These are phyloP conservation scores for Acleris holmiana DNA, from an alignment of 2,888 invertebrate species.

Conservation along the genomic window DNA sequence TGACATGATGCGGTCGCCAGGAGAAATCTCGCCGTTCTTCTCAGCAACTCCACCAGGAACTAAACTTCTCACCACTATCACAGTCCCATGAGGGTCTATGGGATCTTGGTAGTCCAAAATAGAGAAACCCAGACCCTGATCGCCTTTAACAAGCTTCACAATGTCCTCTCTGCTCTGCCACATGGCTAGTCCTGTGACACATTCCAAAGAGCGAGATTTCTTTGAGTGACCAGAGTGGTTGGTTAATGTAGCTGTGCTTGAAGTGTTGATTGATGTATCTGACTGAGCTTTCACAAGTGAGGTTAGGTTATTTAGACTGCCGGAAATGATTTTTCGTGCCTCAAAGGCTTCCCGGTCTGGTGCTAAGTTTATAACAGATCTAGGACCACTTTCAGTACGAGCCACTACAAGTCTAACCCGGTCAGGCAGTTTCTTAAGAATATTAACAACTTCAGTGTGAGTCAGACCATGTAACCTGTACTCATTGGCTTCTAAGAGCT, in stretches of 20 bases:
- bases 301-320: slow-evolving; percentile 92
- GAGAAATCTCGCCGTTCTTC: slow-evolving; percentile 95
- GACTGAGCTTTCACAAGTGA: slow-evolving; percentile 96
- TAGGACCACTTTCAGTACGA: slow-evolving; percentile 86
- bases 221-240: slow-evolving; percentile 87
- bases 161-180: slow-evolving; percentile 98
- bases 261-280: slow-evolving; percentile 95
- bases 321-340: slow-evolving; percentile 92
- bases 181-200: slow-evolving; percentile 96
- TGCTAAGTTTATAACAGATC: slow-evolving; percentile 90
- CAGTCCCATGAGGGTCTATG: slow-evolving; percentile 96
- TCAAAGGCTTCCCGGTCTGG: slow-evolving; percentile 92
- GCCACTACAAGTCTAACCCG: slow-evolving; percentile 97
- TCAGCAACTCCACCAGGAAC: slow-evolving; percentile 99
- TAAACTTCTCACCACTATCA: slow-evolving; percentile 98
- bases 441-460: slow-evolving; percentile 98
- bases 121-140: slow-evolving; percentile 98
- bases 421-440: slow-evolving; percentile 95
- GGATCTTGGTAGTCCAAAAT: slow-evolving; percentile 99
- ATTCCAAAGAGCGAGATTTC: slow-evolving; percentile 97
- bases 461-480: slow-evolving; percentile 95
- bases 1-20: slow-evolving; percentile 96
- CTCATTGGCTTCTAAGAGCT: slow-evolving; percentile 98
- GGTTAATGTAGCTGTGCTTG: slow-evolving; percentile 91
- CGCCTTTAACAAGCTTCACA: slow-evolving; percentile 96